A percentile compares a stretch with the other conserved stretches of the same genome.
Conservation (phyloP, 2,113 vertebrate genomes). For the Ictalurus punctatus region DNA sequence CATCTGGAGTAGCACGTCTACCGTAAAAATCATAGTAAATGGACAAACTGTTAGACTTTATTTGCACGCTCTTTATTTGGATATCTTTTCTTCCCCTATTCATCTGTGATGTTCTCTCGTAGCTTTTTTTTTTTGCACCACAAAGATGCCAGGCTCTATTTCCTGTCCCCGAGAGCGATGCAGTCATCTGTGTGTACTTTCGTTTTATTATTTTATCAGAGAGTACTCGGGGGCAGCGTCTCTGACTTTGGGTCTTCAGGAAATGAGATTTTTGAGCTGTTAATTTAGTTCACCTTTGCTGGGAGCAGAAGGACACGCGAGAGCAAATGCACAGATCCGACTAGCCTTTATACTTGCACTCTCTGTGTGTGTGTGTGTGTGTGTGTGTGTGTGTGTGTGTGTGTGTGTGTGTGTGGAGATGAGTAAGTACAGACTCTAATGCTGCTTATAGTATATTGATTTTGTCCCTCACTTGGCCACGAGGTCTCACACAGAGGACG, state of each 20-base stretch:
- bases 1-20: not conserved
- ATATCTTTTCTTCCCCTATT: not conserved
- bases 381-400: constrained; percentile 6
- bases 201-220: constrained; percentile 11
- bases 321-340: constrained; percentile 3
- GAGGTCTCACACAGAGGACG: constrained; percentile 2
- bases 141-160: not conserved
- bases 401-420: constrained; percentile 7
- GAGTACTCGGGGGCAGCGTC: not conserved
- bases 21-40: not conserved
- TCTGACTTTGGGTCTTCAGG: constrained; percentile 47
- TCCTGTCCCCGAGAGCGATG: constrained; percentile 22
- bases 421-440: constrained; percentile 30
- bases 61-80: not conserved
- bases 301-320: constrained; percentile 29
- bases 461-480: constrained; percentile 39
- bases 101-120: not conserved
- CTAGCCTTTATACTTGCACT: constrained; percentile 16
- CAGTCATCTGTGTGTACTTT: constrained; percentile 10
- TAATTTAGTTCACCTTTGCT: constrained; percentile 51
- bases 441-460: constrained; percentile 52
- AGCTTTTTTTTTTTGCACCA: not conserved
- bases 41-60: not conserved
- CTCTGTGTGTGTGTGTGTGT: not conserved
- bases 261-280: constrained; percentile 48